Base-by-base conservation (phyloP, 1,140 invertebrate genomes). In the Ladona fulva region DNA sequence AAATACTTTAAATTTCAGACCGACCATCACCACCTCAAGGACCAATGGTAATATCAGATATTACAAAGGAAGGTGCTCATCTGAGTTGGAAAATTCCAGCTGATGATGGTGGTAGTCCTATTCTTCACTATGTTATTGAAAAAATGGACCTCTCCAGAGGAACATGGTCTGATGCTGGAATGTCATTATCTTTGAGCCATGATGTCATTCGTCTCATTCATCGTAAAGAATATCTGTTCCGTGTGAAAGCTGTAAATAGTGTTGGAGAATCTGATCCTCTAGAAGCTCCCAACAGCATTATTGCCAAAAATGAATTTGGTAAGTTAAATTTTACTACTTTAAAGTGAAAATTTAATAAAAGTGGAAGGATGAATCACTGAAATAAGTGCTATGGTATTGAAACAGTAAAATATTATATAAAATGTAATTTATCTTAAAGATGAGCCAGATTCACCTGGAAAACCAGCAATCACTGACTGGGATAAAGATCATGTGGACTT, bases 121-220 rank as follows among this genome's bases (percentile, higher is more conserved):
- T 98, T 82, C 86, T 96, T n/a, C 96, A 98, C 84, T 99, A 99
- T 82, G 88, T 98, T 42, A 90, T 99, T 78, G 97, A 99, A 84
- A 99, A 99, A 86, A 98, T 98, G 95, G 97, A 99, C 82, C 88
- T 96, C 0, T 92, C 94, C 0, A 89, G 96, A 79, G 97, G 96
- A 77, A 96, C 95, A 3, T 99, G 97, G 98, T 92, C 94, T 22
- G 95, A 97, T 84, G 95, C 94, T 81, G 94, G 94, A 52, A 95
- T 94, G 91, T 92, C 93, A 79, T 93, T 91, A 78, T 89, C 91
- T 80, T 89, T 95, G 5, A 93, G 91, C 25, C 93, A 94, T 81
- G 92, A 97, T 83, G 93, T 98, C 0, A 91, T 89, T 11, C 89
- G 94, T 81, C 87, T 99, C 11, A 91, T 96, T 59, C 95, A 98